Conservation (phyloP, 2,797 vertebrate species). For the Phrynocephalus guinanensis region DNA sequence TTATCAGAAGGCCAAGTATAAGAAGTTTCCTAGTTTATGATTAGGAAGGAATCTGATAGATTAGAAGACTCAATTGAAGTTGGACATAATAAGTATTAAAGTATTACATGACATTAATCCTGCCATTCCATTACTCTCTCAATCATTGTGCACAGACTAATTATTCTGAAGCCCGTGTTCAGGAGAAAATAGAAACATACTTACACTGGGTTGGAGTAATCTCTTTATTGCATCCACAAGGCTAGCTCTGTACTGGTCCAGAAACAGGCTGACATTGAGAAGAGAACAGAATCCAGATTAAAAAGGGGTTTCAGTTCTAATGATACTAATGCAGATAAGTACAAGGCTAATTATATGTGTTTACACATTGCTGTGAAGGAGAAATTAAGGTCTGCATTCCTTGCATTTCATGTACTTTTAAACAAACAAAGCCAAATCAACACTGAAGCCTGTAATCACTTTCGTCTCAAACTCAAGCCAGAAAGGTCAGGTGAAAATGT, state of each 20-base stretch:
- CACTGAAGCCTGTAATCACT: slow-evolving; percentile 6
- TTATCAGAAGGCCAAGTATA: slow-evolving; percentile 94
- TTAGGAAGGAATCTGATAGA: slow-evolving; percentile 91
- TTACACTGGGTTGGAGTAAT: slow-evolving; percentile 97
- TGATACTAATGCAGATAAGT: slow-evolving; percentile 86
- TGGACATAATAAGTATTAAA: slow-evolving; percentile 98
- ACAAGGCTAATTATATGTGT: slow-evolving; percentile 84
- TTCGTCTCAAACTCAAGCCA: slow-evolving; percentile 31
- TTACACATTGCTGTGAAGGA: slow-evolving; percentile 72
- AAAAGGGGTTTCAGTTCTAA: slow-evolving; percentile 83
- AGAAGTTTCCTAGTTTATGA: slow-evolving; percentile 93
- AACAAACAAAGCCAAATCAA: slow-evolving; percentile 30
- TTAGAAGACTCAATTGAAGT: slow-evolving; percentile 97
- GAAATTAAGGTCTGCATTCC: slow-evolving; percentile 62
- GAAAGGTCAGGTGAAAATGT: slow-evolving; percentile 12
- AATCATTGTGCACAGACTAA: slow-evolving; percentile 90
- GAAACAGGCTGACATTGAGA: slow-evolving; percentile 92
- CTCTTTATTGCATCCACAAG: slow-evolving; percentile 98
- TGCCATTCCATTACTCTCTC: slow-evolving; percentile 93
- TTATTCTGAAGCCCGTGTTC: slow-evolving; percentile 88
- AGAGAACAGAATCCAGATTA: slow-evolving; percentile 85
- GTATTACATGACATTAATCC: slow-evolving; percentile 99
- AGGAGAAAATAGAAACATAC: slow-evolving; percentile 87
- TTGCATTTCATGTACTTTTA: slow-evolving; percentile 53
- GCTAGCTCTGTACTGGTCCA: slow-evolving; percentile 96